Evolutionary conservation across 2,113 vertebrate species (phyloP).

Genomic region (Anhinga rufa): DNA sequence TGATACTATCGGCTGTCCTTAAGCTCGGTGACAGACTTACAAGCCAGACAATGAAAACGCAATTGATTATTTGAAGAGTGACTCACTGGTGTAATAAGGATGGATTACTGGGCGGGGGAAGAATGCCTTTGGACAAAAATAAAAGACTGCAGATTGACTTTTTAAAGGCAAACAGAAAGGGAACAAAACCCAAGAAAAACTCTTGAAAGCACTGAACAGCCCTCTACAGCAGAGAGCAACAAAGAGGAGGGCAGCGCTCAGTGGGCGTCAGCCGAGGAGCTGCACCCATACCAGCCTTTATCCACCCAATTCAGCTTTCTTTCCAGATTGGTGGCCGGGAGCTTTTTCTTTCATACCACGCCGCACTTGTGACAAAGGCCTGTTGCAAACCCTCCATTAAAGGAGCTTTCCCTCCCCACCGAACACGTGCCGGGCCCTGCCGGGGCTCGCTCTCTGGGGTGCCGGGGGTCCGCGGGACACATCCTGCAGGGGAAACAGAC

Average conservation of each 20-base stretch:
- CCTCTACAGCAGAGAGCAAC: neutral
- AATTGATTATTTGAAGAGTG: constrained; percentile 57
- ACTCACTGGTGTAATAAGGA: constrained; percentile 27
- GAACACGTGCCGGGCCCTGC: rapidly evolving
- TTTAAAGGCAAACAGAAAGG: constrained; percentile 13
- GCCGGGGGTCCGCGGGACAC: neutral
- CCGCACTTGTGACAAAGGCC: neutral
- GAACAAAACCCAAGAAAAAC: neutral
- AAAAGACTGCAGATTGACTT: neutral
- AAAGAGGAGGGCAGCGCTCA: neutral
- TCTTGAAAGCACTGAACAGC: neutral
- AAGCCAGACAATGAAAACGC: constrained; percentile 27
- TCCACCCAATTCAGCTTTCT: neutral
- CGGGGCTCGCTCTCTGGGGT: neutral
- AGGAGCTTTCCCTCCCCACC: neutral
- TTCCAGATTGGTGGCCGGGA: neutral
- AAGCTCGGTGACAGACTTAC: constrained; percentile 15
- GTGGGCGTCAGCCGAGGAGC: neutral
- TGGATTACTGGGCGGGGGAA: neutral
- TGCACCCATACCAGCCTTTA: neutral
- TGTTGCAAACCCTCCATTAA: neutral
- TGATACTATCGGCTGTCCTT: neutral
- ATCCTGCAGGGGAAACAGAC: rapidly evolving
- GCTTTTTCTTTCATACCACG: neutral
- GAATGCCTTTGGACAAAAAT: neutral